phyloP scores from a whole-genome alignment of 2,113 vertebrate species.

The Callopanchax toddi region DNA sequence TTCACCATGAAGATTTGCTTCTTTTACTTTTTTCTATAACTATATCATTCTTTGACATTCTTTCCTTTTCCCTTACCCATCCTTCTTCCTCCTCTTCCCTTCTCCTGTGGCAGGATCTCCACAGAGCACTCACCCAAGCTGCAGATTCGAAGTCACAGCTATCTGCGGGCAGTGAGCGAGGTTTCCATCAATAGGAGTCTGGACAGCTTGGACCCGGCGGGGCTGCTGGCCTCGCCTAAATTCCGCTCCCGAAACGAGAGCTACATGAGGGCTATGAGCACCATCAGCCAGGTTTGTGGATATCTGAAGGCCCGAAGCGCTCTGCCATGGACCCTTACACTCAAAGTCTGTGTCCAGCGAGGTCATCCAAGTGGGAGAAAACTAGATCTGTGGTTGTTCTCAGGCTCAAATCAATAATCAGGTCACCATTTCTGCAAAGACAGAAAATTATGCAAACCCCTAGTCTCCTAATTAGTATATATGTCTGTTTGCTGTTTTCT shows the following conservation, averaged over 20 bases:
- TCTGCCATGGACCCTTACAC: constrained; percentile 7
- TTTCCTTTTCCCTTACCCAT: neutral
- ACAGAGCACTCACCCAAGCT: constrained; percentile 97
- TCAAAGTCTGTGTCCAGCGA: constrained; percentile 18
- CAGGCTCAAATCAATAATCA: constrained; percentile 43
- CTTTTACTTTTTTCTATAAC: constrained; percentile 6
- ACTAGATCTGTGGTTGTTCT: constrained; percentile 15
- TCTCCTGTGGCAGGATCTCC: constrained; percentile 85
- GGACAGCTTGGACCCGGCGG: constrained; percentile 95
- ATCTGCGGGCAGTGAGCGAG: constrained; percentile 96
- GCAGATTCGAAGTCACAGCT: constrained; percentile 98
- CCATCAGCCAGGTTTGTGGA: constrained; percentile 94
- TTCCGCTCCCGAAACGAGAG: constrained; percentile 98
- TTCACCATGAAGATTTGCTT: constrained; percentile 38
- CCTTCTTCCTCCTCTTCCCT: neutral
- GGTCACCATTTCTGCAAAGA: constrained; percentile 38
- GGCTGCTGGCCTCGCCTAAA: constrained; percentile 94
- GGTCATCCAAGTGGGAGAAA: constrained; percentile 43
- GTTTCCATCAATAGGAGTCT: constrained; percentile 98
- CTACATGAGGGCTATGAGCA: constrained; percentile 99
- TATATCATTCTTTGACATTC: neutral
- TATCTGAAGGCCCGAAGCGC: constrained; percentile 12
- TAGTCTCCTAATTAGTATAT: constrained; percentile 47
- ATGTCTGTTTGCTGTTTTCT: constrained; percentile 38
- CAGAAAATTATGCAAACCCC: constrained; percentile 13